Evolutionary conservation across 2,113 vertebrate species (phyloP).

Genomic region (Mastomys natalensis): DNA sequence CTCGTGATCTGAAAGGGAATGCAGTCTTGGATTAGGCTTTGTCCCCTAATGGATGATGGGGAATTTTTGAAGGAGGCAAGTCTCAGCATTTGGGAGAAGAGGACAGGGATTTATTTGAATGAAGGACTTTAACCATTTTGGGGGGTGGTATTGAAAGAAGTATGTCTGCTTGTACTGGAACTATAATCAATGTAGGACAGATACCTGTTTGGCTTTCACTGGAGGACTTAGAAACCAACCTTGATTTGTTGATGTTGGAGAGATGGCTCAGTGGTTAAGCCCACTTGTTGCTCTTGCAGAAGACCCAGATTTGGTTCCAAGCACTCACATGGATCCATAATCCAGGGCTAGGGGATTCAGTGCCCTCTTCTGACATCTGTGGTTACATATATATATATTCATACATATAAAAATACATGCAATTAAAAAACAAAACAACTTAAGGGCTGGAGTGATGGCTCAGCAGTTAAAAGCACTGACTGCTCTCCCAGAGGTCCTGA

Average conservation of each 20-base stretch:
- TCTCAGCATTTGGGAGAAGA: neutral
- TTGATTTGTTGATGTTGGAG: neutral
- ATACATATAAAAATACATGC: neutral
- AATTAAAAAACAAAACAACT: neutral
- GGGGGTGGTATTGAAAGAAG: neutral
- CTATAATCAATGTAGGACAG: neutral
- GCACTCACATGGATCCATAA: neutral
- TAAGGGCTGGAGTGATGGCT: neutral
- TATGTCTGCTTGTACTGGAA: neutral
- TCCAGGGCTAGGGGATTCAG: neutral
- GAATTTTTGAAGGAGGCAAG: neutral
- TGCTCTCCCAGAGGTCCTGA: neutral
- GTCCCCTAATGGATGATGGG: neutral
- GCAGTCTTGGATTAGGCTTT: neutral
- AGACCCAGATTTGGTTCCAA: neutral
- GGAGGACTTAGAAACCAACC: neutral
- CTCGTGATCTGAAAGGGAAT: neutral
- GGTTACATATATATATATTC: neutral
- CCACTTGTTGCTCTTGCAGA: neutral
- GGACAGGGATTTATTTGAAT: neutral
- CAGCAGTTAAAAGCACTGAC: neutral
- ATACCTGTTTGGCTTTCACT: neutral
- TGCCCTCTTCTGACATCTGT: neutral
- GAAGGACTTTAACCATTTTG: no score
- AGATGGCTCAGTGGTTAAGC: neutral